phyloP scores from a whole-genome alignment of 2,113 vertebrate genomes.

The Neolamprologus tretocephalus region DNA sequence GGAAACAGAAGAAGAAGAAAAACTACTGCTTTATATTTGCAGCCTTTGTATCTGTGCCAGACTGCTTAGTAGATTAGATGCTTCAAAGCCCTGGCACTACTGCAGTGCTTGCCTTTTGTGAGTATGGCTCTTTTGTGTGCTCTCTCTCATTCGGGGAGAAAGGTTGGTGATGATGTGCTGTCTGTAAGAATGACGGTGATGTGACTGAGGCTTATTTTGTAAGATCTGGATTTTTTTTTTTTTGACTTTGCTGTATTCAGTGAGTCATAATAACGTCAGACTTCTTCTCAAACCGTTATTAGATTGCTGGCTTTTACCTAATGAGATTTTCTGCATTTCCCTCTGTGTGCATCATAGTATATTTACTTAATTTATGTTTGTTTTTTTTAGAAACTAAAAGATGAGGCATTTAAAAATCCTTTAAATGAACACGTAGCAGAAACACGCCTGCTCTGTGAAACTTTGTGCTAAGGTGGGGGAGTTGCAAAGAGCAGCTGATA shows the following conservation, averaged over 20 bases:
- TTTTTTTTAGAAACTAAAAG: background rate
- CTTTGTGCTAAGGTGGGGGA: background rate
- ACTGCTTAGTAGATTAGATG: constrained; percentile 12
- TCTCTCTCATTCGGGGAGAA: background rate
- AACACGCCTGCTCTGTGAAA: background rate
- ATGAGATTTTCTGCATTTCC: background rate
- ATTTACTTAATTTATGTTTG: background rate
- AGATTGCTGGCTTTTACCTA: background rate
- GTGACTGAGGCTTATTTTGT: background rate
- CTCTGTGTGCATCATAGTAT: background rate
- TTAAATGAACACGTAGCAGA: background rate
- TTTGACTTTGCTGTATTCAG: background rate
- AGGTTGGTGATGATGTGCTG: background rate
- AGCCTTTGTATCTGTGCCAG: background rate
- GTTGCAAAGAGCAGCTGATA: background rate
- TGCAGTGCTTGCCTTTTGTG: background rate
- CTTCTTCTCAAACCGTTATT: background rate
- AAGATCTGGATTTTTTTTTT: background rate
- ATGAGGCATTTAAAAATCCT: background rate
- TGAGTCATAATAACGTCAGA: background rate
- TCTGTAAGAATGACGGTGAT: background rate
- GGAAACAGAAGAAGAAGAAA: background rate
- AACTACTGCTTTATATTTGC: background rate
- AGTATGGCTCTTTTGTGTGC: background rate
- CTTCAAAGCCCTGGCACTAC: background rate